These are phyloP conservation scores for Atrina japonica DNA, from an alignment of 2,888 invertebrate genomes.

Conservation along the genomic window DNA sequence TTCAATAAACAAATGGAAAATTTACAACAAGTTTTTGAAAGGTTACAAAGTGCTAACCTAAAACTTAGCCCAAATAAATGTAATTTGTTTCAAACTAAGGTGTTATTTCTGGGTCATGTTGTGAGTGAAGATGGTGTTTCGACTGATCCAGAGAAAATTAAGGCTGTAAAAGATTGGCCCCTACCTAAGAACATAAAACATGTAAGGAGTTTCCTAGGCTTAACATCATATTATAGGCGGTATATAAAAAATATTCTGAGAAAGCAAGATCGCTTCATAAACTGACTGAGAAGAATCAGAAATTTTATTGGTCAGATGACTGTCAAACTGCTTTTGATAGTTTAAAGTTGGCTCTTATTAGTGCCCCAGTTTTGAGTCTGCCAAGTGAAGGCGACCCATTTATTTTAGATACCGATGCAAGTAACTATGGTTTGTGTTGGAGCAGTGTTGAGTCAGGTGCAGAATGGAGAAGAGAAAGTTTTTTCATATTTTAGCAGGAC, in stretches of 20 bases:
- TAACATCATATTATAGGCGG: slow-evolving; percentile 4
- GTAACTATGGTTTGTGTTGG: slow-evolving; percentile 12
- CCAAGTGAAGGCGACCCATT: not conserved
- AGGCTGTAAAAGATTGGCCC: slow-evolving; percentile 27
- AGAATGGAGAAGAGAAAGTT: slow-evolving; percentile 21
- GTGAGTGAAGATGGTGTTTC: slow-evolving; percentile 32
- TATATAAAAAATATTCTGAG: not conserved
- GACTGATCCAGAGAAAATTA: slow-evolving; percentile 24
- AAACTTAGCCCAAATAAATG: slow-evolving; percentile 34
- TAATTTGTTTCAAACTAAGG: slow-evolving; percentile 30
- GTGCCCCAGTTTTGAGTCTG: slow-evolving; percentile 17
- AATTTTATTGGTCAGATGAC: slow-evolving; percentile 10
- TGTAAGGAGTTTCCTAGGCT: slow-evolving; percentile 13
- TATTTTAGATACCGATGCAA: slow-evolving; percentile 20
- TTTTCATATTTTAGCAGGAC: slow-evolving; percentile 24
- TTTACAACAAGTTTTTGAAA: slow-evolving; percentile 18
- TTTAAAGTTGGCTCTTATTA: slow-evolving; percentile 11
- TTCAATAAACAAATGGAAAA: slow-evolving; percentile 17
- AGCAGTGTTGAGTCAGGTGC: slow-evolving; percentile 24
- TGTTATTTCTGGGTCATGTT: slow-evolving; percentile 40
- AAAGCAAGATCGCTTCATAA: slow-evolving; percentile 9
- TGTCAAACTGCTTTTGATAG: slow-evolving; percentile 25
- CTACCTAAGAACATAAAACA: slow-evolving; percentile 21
- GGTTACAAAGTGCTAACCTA: slow-evolving; percentile 25
- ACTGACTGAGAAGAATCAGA: not conserved